phyloP scores from a whole-genome alignment of 2,113 vertebrate species.

The Pipa parva region DNA sequence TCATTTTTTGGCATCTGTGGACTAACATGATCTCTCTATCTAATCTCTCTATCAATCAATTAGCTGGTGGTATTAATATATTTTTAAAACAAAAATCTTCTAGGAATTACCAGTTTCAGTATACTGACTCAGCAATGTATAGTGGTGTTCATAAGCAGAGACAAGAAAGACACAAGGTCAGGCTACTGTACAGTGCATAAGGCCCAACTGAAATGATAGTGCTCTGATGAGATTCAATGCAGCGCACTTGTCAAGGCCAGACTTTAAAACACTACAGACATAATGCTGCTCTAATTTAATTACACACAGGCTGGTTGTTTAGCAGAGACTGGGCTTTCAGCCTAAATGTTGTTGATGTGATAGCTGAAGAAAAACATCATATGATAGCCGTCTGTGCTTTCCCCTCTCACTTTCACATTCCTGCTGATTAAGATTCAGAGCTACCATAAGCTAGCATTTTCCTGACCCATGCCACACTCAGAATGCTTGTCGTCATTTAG shows the following conservation, averaged over 20 bases:
- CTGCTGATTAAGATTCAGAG: constrained; percentile 41
- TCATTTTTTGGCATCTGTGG: no score
- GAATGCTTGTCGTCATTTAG: constrained; percentile 15
- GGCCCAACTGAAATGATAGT: constrained; percentile 10
- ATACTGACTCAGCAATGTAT: no score
- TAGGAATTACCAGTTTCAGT: no score
- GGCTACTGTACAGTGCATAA: neutral
- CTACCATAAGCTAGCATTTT: constrained; percentile 37
- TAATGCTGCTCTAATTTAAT: constrained; percentile 22
- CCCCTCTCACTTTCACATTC: constrained; percentile 46
- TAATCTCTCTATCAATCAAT: no score
- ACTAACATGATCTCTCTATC: no score
- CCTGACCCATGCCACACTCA: constrained; percentile 28
- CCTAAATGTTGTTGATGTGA: constrained; percentile 47
- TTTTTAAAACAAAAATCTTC: no score
- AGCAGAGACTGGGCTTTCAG: constrained; percentile 44
- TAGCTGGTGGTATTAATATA: no score
- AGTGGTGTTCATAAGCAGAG: no score
- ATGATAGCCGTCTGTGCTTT: constrained; percentile 41
- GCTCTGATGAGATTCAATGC: neutral
- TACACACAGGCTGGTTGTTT: constrained; percentile 6
- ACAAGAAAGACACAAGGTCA: neutral
- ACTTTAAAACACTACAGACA: constrained; percentile 20
- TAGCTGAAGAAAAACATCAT: constrained; percentile 53
- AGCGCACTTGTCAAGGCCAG: constrained; percentile 14